Conservation (phyloP, 1,140 invertebrate genomes). For the Penaeus indicus region DNA sequence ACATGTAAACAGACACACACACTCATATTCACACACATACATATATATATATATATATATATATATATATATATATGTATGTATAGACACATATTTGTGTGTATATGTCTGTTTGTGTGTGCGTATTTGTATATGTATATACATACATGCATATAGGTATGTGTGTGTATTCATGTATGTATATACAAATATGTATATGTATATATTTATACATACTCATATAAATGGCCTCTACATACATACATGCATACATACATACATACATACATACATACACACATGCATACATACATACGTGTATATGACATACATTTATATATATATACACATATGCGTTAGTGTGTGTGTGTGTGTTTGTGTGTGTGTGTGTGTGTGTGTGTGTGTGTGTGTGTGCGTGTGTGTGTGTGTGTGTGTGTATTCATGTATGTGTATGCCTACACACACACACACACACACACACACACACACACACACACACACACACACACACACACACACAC, state of each 20-base stretch:
- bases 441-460: background rate
- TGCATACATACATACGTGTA: background rate
- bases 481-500: too few species aligned
- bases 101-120: background rate
- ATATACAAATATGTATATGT: background rate
- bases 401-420: background rate
- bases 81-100: background rate
- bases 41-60: conserved; percentile 19
- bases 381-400: background rate
- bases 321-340: background rate
- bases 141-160: background rate
- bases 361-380: background rate
- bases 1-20: background rate
- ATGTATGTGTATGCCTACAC: background rate
- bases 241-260: background rate
- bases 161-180: background rate
- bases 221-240: background rate
- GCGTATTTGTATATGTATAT: background rate
- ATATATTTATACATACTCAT: background rate
- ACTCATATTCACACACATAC: background rate
- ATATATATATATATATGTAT: conserved; percentile 15
- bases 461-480: too few species aligned
- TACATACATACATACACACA: background rate
- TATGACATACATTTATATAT: background rate
- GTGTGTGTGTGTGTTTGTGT: background rate